These are phyloP conservation scores for Emydocephalus ijimae DNA, from an alignment of 2,113 vertebrate species.

Conservation along the genomic window DNA sequence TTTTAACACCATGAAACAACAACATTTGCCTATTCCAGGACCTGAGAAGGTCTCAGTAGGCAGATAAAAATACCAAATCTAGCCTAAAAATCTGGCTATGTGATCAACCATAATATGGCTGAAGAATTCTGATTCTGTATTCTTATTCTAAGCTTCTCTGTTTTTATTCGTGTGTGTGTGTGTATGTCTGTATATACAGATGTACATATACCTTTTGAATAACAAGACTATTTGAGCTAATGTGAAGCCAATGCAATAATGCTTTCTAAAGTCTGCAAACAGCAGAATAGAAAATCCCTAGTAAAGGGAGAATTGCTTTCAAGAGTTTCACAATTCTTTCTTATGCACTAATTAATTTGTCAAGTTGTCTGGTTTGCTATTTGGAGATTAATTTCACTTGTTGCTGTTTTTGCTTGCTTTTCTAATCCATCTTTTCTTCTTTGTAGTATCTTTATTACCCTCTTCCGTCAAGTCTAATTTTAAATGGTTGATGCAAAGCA, in stretches of 20 bases:
- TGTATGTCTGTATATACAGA: no score
- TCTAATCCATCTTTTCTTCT: not conserved
- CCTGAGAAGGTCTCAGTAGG: not conserved
- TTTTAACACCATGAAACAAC: not conserved
- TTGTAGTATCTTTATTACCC: not conserved
- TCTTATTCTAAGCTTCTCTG: not conserved
- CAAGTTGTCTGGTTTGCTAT: not conserved
- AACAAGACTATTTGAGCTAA: not conserved
- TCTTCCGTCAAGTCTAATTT: not conserved
- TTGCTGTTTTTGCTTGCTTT: not conserved
- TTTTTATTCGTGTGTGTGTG: not conserved
- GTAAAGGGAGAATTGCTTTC: not conserved
- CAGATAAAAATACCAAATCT: not conserved
- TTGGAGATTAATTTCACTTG: not conserved
- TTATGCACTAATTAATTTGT: not conserved
- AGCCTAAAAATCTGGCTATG: not conserved
- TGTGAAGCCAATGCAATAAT: not conserved
- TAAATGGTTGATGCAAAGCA: not conserved
- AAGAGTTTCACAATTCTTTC: slow-evolving; percentile 10
- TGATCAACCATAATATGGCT: not conserved
- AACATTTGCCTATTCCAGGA: not conserved
- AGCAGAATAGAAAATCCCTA: not conserved
- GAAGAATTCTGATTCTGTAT: not conserved
- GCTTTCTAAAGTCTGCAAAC: rapidly evolving
- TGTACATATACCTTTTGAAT: not conserved